Percentiles rank a stretch among this genome's conserved stretches.
Evolutionary conservation across 2,113 vertebrate species (phyloP).

Genomic region (Mixornis gularis): DNA sequence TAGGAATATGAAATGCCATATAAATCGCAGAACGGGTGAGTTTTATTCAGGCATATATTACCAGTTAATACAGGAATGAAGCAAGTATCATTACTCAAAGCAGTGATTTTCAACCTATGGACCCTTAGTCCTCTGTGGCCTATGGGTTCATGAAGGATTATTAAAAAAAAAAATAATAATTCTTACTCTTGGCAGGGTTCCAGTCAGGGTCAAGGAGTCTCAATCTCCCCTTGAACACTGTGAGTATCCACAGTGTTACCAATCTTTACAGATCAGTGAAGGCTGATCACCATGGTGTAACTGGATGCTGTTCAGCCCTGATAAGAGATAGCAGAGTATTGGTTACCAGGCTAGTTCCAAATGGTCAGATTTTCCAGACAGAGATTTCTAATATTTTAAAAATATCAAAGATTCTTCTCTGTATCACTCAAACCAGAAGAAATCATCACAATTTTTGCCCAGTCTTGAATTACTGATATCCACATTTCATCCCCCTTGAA

Average conservation of each 20-base stretch:
- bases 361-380: not conserved
- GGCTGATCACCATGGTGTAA: fast-evolving
- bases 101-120: not conserved
- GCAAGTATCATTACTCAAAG: not conserved
- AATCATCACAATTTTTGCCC: not conserved
- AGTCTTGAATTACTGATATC: not conserved
- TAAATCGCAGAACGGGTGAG: not conserved
- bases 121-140: not conserved
- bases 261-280: not conserved
- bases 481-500: not conserved
- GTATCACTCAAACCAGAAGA: not conserved
- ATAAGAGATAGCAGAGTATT: not conserved
- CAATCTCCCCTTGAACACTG: not conserved
- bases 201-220: not conserved
- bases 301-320: not conserved
- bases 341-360: not conserved
- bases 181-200: not conserved
- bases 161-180: not conserved
- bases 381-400: not conserved
- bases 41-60: not conserved
- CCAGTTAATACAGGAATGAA: not conserved
- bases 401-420: not conserved
- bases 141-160: not conserved
- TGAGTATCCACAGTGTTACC: not conserved
- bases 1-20: not conserved